A percentile compares a stretch with the other conserved stretches of the same genome.
These are phyloP conservation scores for Proterorhinus semilunaris DNA, from an alignment of 2,113 vertebrate genomes.

Conservation along the genomic window DNA sequence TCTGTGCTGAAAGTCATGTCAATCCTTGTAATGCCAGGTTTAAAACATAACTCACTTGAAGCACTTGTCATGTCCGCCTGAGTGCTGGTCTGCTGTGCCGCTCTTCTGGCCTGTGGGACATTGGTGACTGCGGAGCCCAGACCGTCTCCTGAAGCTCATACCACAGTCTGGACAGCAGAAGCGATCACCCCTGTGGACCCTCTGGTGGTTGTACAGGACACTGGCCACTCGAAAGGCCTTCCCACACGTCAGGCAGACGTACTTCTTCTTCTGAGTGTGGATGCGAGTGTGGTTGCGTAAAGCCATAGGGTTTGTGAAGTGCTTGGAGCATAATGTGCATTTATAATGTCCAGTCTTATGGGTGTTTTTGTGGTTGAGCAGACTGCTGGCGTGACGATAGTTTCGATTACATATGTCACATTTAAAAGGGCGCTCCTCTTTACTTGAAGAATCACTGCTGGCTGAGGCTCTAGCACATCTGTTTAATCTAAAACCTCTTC, in stretches of 20 bases:
- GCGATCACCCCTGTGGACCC: constrained; percentile 71
- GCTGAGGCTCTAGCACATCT: constrained; percentile 40
- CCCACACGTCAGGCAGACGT: constrained; percentile 77
- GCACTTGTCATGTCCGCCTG: constrained; percentile 69
- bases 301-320: constrained; percentile 79
- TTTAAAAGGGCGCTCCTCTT: constrained; percentile 71
- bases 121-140: constrained; percentile 76
- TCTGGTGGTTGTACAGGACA: constrained; percentile 81
- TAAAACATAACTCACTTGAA: constrained; percentile 73
- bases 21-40: background rate
- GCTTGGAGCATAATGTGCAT: constrained; percentile 80
- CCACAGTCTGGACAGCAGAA: constrained; percentile 80
- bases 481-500: constrained; percentile 50
- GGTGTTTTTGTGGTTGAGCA: constrained; percentile 79
- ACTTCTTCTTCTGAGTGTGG: constrained; percentile 79
- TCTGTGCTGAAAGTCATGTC: too few relatives aligned
- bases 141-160: constrained; percentile 77
- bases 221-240: constrained; percentile 80
- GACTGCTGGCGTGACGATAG: constrained; percentile 77
- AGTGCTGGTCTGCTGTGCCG: constrained; percentile 29
- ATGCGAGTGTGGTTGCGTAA: constrained; percentile 78
- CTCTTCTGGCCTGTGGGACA: constrained; percentile 60
- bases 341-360: constrained; percentile 77
- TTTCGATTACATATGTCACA: constrained; percentile 79
- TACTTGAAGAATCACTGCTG: constrained; percentile 7